Evolutionary conservation across 2,888 invertebrate species (phyloP), one percentile per base, ranked within the genome.

Genomic region (Cybosia mesomella): DNA sequence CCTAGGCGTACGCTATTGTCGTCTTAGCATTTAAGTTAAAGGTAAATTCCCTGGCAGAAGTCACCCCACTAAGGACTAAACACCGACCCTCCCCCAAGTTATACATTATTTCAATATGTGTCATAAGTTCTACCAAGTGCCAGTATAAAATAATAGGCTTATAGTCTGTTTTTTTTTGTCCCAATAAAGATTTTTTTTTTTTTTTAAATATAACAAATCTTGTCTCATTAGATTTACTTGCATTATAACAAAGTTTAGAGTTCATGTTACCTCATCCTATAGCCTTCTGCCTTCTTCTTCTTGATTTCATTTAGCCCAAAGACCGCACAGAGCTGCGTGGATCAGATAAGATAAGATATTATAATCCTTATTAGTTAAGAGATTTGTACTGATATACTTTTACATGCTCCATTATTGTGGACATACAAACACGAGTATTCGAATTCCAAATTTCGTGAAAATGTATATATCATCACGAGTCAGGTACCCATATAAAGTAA

Each of bases 341-440:
- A 49, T 49, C n/a, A 49, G 49, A 49, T 49, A n/a, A 49, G 49
- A 49, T 49, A 49, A n/a, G 8, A 49, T 43, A 49, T 49, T 18
- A 49, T 49, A 49, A 49, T 49, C 49, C n/a, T 49, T 49, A 49
- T 49, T 49, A 49, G 49, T 49, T 49, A 3, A 49, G 49, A 49
- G 49, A 49, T 49, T 49, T n/a, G n/a, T 9, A 49, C 49, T 1
- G 49, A 49, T 49, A 49, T n/a, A 49, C n/a, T n/a, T 49, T n/a
- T n/a, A 49, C 18, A 49, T 9, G 9, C 18, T n/a, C n/a, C 9
- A n/a, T 49, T n/a, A 18, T 15, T 49, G n/a, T 18, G 18, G 39
- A 2, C 4, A 15, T 39, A 39, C 15, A 39, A 39, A 39, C 15
- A 39, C 13, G 5, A 34, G 8, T 5, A 43, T 43, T 43, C n/a